Conservation (phyloP, 2,888 invertebrate genomes). For the Folsomia manolachei region DNA sequence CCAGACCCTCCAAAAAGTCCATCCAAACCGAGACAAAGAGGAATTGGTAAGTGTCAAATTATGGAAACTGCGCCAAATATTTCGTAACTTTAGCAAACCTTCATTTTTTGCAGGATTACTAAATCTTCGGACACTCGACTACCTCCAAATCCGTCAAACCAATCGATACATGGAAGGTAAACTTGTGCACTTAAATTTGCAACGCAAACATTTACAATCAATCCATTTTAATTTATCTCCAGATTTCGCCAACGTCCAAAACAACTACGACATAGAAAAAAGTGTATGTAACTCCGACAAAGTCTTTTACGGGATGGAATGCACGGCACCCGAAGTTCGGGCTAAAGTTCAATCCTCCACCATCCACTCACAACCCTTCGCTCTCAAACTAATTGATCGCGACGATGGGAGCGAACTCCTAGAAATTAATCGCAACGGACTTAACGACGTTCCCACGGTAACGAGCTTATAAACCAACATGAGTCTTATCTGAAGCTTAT, state of each 20-base stretch:
- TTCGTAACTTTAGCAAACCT: too few relatives aligned
- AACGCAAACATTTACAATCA: too few relatives aligned
- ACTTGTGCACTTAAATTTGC: not conserved
- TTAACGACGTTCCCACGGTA: not conserved
- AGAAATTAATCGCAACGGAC: not conserved
- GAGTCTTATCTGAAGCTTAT: not conserved
- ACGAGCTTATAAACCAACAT: not conserved
- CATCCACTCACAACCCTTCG: not conserved
- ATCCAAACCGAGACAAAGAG: not conserved
- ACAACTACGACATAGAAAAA: constrained; percentile 2
- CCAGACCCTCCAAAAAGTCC: not conserved
- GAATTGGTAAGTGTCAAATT: not conserved
- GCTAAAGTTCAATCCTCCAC: constrained; percentile 1
- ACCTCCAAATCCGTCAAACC: not conserved
- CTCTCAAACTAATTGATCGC: constrained; percentile 2
- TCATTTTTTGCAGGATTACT: not conserved
- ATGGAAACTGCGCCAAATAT: too few relatives aligned
- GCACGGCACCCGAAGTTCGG: not conserved
- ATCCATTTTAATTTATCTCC: too few relatives aligned
- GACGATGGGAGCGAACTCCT: not conserved
- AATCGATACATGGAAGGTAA: constrained; percentile 1
- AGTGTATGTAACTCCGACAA: not conserved
- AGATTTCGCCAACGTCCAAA: constrained; percentile 5
- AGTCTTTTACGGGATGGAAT: constrained; percentile 1
- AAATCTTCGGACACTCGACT: not conserved